Base-by-base conservation (phyloP, 92 coral and sea anemone genomes). In the Actinernus sp. region DNA sequence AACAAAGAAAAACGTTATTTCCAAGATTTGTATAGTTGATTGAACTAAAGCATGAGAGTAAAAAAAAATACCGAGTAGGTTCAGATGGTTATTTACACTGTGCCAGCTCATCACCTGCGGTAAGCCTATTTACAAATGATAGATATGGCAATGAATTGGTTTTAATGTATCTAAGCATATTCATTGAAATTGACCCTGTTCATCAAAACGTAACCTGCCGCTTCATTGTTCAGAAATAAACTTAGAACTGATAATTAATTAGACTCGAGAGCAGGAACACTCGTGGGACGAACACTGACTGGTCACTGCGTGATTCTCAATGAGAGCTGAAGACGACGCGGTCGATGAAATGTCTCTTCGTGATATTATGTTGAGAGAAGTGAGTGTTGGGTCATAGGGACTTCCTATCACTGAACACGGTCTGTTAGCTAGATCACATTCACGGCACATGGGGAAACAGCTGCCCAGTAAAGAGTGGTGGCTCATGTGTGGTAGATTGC, bases 391-490 rank as follows among this genome's bases (percentile, higher is more conserved):
- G 52, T 87, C 84, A 60, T 90, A 88, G 26, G 76, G 88, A n/a
- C 75, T 51, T 32, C 81, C 56, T 8, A 90, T 65, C 65, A 85
- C 24, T 22, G 99, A 66, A 59, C 99, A 95, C 44, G 83, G 86
- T 65, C 89, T 84, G 17, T 91, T 90, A 17, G 99, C 73, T 82
- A 95, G 67, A 47, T 95, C 97, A 25, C 97, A 95, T 38, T 95
- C 99, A 14, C 85, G 85, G 74, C 99, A 95, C 92, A 91, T 69
- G 10, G 97, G 99, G 64, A 69, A 95, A 53, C 93, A 95, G 51
- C 97, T 83, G 46, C 91, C 91, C 52, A 95, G 73, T 36, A 95
- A 70, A 2, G 99, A 91, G 22, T 79, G 69, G 43, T 79, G 97
- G 31, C 97, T 82, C 84, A 95, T 79, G 30, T 92, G 92, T 2